These are phyloP conservation scores for Tupaia tana DNA, from an alignment of 2,113 vertebrate species.

Conservation along the genomic window DNA sequence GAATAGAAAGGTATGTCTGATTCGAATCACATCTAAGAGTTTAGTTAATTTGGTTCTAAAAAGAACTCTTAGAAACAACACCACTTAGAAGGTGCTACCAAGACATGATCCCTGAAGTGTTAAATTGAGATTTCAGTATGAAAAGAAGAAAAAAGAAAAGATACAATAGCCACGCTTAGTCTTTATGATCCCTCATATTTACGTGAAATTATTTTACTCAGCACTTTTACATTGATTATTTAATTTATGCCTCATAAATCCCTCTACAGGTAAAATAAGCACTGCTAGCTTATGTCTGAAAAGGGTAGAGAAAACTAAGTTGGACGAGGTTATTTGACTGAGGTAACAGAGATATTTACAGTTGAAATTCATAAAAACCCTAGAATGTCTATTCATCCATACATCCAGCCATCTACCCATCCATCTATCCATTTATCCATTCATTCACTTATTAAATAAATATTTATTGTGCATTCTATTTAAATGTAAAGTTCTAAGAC, in stretches of 20 bases:
- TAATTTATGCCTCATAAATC: not conserved
- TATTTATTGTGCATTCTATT: not conserved
- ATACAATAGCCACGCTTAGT: not conserved
- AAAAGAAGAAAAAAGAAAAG: slow-evolving; percentile 43
- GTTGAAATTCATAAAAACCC: not conserved
- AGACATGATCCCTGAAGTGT: slow-evolving; percentile 55
- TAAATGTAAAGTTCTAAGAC: not conserved
- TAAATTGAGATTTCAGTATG: slow-evolving; percentile 52
- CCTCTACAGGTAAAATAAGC: not conserved
- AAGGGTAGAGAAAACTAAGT: not conserved
- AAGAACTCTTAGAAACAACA: slow-evolving; percentile 62
- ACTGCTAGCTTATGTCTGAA: not conserved
- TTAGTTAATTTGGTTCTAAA: slow-evolving; percentile 70
- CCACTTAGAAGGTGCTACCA: slow-evolving; percentile 45
- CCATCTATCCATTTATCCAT: not conserved
- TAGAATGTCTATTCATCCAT: slow-evolving; percentile 4
- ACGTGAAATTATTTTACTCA: slow-evolving; percentile 2
- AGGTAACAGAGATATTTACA: not conserved
- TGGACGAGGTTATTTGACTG: not conserved
- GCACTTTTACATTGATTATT: not conserved
- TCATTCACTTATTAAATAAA: not conserved
- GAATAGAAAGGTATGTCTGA: not conserved
- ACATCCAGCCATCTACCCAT: not conserved
- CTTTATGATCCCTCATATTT: slow-evolving; percentile 17
- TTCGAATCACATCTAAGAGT: slow-evolving; percentile 43